Percentiles rank a stretch among this genome's conserved stretches.
phyloP scores from a whole-genome alignment of 2,888 invertebrate genomes.

The Leptopterna dolabrata region DNA sequence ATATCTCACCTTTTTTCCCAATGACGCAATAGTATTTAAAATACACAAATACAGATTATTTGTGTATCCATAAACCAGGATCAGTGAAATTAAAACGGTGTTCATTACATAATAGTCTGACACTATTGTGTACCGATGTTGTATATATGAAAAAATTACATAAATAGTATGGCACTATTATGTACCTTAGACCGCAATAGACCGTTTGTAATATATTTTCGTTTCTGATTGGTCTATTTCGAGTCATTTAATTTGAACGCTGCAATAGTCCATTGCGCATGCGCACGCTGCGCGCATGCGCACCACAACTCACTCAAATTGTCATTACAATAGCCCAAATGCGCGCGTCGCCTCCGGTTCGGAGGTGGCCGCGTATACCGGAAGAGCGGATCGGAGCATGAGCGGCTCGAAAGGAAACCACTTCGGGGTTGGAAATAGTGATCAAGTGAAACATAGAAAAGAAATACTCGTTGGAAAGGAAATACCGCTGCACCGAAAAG shows the following conservation, averaged over 20 bases:
- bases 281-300: neutral
- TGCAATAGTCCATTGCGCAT: conserved; percentile 62
- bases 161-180: conserved; percentile 64
- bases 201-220: conserved; percentile 59
- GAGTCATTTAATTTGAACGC: conserved; percentile 59
- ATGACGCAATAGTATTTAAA: conserved; percentile 62
- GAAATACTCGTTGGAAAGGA: neutral
- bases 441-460: neutral
- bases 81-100: conserved; percentile 50
- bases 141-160: conserved; percentile 61
- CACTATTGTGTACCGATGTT: conserved; percentile 62
- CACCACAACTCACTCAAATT: conserved; percentile 59
- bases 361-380: conserved; percentile 38
- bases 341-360: conserved; percentile 46
- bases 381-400: conserved; percentile 50
- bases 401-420: conserved; percentile 18
- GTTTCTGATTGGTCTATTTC: conserved; percentile 60
- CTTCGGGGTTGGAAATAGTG: neutral
- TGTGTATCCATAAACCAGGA: conserved; percentile 35
- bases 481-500: neutral
- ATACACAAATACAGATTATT: conserved; percentile 41
- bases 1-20: conserved; percentile 61
- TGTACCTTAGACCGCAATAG: conserved; percentile 61
- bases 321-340: conserved; percentile 62
- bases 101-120: conserved; percentile 61